Evolutionary conservation across 2,888 invertebrate species (phyloP), one percentile per base, ranked within the genome.

Genomic region (Petrolisthes manimaculis): DNA sequence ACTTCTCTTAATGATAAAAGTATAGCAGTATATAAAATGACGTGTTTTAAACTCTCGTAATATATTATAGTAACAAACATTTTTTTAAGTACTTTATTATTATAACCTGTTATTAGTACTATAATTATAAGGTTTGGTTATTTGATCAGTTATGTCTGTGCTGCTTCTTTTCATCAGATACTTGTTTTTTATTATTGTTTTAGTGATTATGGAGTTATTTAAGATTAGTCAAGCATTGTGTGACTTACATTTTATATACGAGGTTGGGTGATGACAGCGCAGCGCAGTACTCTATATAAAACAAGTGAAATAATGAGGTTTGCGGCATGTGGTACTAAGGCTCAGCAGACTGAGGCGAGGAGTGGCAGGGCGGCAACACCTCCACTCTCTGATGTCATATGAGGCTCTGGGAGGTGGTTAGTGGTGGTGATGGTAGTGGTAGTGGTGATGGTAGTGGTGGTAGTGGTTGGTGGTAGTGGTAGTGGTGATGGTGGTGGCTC

Each of bases 41-140:
- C 37, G 71, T 71, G 71, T 21, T 71, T 71, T 71, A 71, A 71
- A 71, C 71, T 71, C 71, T 71, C 71, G 37, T 37, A 71, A 71
- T 71, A 71, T 71, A n/a, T n/a, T 71, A n/a, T n/a, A 71, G 71
- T 71, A 71, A 71, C 71, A 71, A 71, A 61, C 9, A 61, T 61
- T 61, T 61, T 12, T 61, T 61, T 14, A 14, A 61, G 67, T 61
- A 61, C 67, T 61, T 14, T 18, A 61, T 61, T 61, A 61, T 9
- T 61, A 14, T 61, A 18, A 61, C 18, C 18, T 18, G 18, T 61
- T 61, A 61, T 9, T 61, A 61, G 61, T 61, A 18, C 18, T 61
- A 61, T 61, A 9, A 61, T 9, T 61, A 9, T 6, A 61, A 61
- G 61, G 61, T 61, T 1, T 61, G 61, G 61, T 61, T 61, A 61